Evolutionary conservation across 2,888 invertebrate species (phyloP), one percentile per base, ranked within the genome.

Genomic region (Ochropacha duplaris): DNA sequence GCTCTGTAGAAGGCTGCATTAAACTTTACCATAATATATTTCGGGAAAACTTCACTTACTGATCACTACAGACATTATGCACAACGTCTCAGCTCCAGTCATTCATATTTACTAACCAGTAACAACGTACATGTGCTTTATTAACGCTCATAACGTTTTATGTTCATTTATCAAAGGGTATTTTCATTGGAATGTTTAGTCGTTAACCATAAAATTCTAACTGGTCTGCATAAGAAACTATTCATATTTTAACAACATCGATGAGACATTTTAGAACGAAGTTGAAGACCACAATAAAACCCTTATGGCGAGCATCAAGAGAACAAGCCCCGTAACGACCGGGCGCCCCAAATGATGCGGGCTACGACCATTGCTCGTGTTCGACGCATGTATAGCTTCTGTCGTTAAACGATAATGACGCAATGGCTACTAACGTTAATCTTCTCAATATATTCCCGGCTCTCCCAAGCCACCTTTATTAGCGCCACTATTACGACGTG

Each of bases 331-430:
- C 71, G 69, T 81, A 84, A 86, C 80, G 83, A 80, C 76, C 78
- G 73, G 74, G 72, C 66, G 67, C 78, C 73, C 79, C 64, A 78
- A 85, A 87, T 78, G 81, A 81, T 73, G 80, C 74, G 79, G 83
- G 81, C 80, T 80, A 83, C 76, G 64, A 75, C 69, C 66, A 65
- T 62, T 64, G 74, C 77, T 79, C 79, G 72, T 80, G 77, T 79
- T 76, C 77, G 74, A 70, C 71, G 69, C 71, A 69, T 74, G 72
- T 74, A 72, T 74, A 73, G 71, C 68, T 71, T 44, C 50, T 76
- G 76, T 81, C 81, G 78, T 87, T 80, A 83, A 83, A 78, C 73
- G 79, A 81, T 83, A 84, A 84, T 77, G 81, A 72, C 79, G 72
- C 59, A 60, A 68, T 70, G 68, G 74, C 75, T 73, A 75, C 79